Conservation (phyloP, 2,888 invertebrate species). For the Monochamus alternatus region DNA sequence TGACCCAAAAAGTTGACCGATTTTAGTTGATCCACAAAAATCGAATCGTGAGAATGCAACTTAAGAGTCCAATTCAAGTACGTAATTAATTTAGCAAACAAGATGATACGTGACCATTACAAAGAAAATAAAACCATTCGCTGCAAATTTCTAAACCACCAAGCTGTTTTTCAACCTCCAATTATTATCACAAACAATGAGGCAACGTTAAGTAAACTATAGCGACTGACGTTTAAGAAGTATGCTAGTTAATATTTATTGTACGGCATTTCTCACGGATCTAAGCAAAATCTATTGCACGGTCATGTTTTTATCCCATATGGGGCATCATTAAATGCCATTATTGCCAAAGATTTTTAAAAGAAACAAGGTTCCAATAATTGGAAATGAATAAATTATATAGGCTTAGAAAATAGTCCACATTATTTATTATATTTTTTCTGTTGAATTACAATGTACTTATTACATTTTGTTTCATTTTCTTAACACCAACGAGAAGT, state of each 20-base stretch:
- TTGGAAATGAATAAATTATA: too few relatives aligned
- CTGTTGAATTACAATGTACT: too few relatives aligned
- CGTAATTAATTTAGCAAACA: background rate
- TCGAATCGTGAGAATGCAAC: too few relatives aligned
- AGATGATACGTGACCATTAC: background rate
- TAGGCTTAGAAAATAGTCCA: too few relatives aligned
- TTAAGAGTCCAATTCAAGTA: too few relatives aligned
- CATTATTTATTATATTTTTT: too few relatives aligned
- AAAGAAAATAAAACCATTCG: constrained; percentile 6
- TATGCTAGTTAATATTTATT: constrained; percentile 45
- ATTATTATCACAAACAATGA: constrained; percentile 40
- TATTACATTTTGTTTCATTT: too few relatives aligned
- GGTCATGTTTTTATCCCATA: constrained; percentile 45
- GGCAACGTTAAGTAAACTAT: constrained; percentile 35
- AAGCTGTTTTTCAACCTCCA: constrained; percentile 21
- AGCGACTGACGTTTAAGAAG: constrained; percentile 26
- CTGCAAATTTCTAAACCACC: constrained; percentile 19
- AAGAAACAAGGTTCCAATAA: constrained; percentile 24
- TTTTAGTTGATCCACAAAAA: too few relatives aligned
- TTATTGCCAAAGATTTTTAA: constrained; percentile 39
- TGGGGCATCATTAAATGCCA: constrained; percentile 45
- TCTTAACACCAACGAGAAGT: too few relatives aligned
- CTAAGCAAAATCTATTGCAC: constrained; percentile 45
- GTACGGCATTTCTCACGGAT: constrained; percentile 48
- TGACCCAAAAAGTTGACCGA: too few relatives aligned